Base-by-base conservation (phyloP, 2,113 vertebrate genomes). In the Mobula birostris region DNA sequence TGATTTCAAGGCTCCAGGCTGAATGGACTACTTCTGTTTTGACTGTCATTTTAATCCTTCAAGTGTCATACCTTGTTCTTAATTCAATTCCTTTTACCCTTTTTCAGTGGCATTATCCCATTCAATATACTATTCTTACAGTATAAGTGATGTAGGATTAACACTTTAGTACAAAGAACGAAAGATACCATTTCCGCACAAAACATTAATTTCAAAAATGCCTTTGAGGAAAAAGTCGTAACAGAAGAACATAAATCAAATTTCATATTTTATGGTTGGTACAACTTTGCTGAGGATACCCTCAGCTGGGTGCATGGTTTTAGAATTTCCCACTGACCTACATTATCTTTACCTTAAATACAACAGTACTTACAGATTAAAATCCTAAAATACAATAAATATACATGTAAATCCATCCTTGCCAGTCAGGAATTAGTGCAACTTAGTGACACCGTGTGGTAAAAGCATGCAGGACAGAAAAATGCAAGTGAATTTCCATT, bases 401-500 rank as follows among this genome's bases (percentile, higher is more conserved):
- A 27, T 17, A 83, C 24, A 61, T 4, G 1, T 2, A 27, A 27
- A 85, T 29, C 8, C 5, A 56, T 8, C 14, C 21, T 85, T 5
- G 48, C 56, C 19, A 48, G 19, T 27, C 56, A 85, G 24, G 17
- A 85, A 48, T 48, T 48, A 82, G 19, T 29, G 36, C 40, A 19
- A 93, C 56, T 76, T 93, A 93, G 68, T 76, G 91, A 74, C 91
- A 93, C 70, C 91, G 76, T 76, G 70, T 93, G 91, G 91, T 27
- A 27, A 27, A 14, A 56, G 72, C 21, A 9, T 74, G 29, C 68
- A 93, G 0, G 66, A 63, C 61, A 36, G 29, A 32, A 63, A 66
- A 68, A 90, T 19, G 29, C 1, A 82, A 48, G 29, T 66, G n/a
- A n/a, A 63, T 27, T 87, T 87, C 8, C 24, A 87, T 6, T n/a